Evolutionary conservation across 2,797 vertebrate species (phyloP), one percentile per base, ranked within the genome.

Genomic region (Acanthurus leucopareius): DNA sequence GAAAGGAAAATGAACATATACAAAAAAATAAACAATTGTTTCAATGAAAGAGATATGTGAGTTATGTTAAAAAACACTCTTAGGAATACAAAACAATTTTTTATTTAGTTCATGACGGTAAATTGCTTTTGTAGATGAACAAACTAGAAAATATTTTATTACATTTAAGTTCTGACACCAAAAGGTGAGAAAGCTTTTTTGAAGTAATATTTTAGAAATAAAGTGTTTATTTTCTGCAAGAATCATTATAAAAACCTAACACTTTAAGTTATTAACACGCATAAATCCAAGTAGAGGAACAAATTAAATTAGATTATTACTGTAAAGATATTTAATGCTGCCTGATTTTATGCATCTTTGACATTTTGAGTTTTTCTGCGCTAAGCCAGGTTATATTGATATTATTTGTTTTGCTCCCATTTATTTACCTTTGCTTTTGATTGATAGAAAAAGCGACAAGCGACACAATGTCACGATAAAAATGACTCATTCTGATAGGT

Each of bases 401-500:
- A 38, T 48, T 22, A 51, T 69, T 75, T 62, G 4, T 62, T 61
- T 69, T 22, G 4, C 58, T 69, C n/a, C 35, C 14, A 52, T 58
- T 19, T 32, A 60, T 61, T 63, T 28, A 35, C 1, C 52, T 51
- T 73, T 68, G 7, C 16, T 54, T 75, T 69, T 38, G 40, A 72
- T 48, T 57, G 54, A 61, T 28, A 19, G 40, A 48, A 69, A 44
- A 73, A 68, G 35, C 56, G 14, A 49, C 71, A 44, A 52, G 45
- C 53, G 16, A 57, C 11, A 51, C 22, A 22, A 2, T 71, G 65
- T 76, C 54, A 48, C 32, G n/a, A 38, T 35, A 73, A 32, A 68
- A 67, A 66, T 38, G 83, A 82, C 45, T 71, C 48, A n/a, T 82
- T 80, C 66, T 61, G 49, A 20, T 25, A 73, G 67, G 82, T 79